These are phyloP conservation scores for Odontesthes bonariensis DNA, from an alignment of 2,113 vertebrate species.

Conservation along the genomic window DNA sequence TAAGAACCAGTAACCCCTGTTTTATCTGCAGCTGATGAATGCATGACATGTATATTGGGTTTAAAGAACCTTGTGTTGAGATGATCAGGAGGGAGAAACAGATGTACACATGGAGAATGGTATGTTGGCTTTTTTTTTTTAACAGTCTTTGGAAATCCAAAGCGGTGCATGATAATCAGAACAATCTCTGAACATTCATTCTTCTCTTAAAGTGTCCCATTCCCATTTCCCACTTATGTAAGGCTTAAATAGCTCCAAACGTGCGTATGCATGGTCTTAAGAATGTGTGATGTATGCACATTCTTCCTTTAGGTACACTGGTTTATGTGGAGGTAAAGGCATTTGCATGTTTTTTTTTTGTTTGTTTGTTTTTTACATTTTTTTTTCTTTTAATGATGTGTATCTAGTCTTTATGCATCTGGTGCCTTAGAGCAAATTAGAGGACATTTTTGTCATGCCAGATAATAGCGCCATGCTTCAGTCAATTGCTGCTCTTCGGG, in stretches of 20 bases:
- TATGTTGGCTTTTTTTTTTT: too few species aligned
- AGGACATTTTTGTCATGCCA: slow-evolving; percentile 27
- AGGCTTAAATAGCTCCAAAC: too few species aligned
- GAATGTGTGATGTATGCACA: too few species aligned
- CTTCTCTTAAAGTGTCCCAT: background rate
- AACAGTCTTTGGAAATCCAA: background rate
- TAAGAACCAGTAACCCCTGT: background rate
- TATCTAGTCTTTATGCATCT: background rate
- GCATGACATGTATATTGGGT: too few species aligned
- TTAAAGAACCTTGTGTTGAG: too few species aligned
- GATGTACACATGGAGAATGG: background rate
- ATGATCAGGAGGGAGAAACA: background rate
- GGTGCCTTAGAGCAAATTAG: slow-evolving; percentile 13
- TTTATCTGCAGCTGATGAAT: too few species aligned
- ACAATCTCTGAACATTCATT: background rate
- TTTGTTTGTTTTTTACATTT: too few species aligned
- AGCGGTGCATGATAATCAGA: background rate
- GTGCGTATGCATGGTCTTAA: too few species aligned
- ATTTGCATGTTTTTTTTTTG: background rate
- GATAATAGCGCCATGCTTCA: slow-evolving; percentile 40
- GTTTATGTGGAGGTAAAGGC: background rate
- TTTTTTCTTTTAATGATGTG: background rate
- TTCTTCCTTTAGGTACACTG: background rate
- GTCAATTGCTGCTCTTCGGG: slow-evolving; percentile 27
- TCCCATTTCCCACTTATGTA: too few species aligned